These are phyloP conservation scores for Peribatodes rhomboidaria DNA, from an alignment of 2,888 invertebrate genomes.

Conservation along the genomic window DNA sequence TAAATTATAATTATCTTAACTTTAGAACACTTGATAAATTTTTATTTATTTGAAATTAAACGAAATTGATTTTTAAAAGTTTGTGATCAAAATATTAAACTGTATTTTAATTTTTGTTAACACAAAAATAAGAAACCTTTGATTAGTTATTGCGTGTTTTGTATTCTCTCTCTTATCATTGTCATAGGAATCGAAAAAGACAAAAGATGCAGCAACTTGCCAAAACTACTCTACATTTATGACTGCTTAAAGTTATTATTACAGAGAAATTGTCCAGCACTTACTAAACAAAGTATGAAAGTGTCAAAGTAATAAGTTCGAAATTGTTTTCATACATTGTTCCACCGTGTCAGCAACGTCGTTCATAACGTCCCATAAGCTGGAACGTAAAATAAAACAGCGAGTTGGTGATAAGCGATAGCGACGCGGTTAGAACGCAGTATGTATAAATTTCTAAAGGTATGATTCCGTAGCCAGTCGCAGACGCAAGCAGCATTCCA, in stretches of 20 bases:
- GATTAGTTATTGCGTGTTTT: no score
- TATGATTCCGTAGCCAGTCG: no score
- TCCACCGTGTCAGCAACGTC: conserved; percentile 66
- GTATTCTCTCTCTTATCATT: no score
- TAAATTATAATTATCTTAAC: no score
- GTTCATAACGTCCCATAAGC: conserved; percentile 75
- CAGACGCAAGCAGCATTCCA: no score
- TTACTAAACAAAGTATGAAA: conserved; percentile 63
- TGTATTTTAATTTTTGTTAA: no score
- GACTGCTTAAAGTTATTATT: conserved; percentile 8
- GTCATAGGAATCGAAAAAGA: neutral
- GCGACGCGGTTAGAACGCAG: conserved; percentile 39
- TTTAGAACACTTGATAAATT: no score
- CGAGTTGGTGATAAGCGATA: conserved; percentile 27
- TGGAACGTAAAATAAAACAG: conserved; percentile 60
- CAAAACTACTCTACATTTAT: neutral
- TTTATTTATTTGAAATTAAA: no score
- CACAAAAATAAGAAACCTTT: no score
- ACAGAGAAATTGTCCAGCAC: conserved; percentile 40
- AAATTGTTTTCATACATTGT: conserved; percentile 75
- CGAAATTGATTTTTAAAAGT: no score
- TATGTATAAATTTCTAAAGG: neutral
- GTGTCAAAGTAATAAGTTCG: conserved; percentile 67
- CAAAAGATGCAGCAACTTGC: neutral
- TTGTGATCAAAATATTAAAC: no score